Conservation (phyloP, 2,113 vertebrate genomes). For the Erythrocebus patas region DNA sequence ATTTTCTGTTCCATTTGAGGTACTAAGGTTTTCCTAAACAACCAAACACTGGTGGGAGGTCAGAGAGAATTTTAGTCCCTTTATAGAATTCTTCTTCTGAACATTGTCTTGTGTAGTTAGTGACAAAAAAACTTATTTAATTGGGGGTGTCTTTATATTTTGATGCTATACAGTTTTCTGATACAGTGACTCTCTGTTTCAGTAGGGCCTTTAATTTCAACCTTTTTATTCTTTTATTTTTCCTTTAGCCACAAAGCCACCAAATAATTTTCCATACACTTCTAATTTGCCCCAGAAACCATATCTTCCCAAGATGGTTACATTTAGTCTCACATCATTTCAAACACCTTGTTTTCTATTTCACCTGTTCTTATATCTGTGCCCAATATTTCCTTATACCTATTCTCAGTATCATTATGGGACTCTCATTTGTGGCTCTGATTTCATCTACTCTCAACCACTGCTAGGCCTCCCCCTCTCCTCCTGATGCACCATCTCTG, state of each 20-base stretch:
- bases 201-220: background rate
- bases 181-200: background rate
- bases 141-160: background rate
- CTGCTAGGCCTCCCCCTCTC: background rate
- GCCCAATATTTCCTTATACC: background rate
- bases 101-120: background rate
- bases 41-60: background rate
- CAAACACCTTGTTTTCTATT: background rate
- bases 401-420: background rate
- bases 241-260: background rate
- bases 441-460: background rate
- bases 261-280: background rate
- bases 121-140: background rate
- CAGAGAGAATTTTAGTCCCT: background rate
- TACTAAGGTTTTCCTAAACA: background rate
- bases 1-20: background rate
- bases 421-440: background rate
- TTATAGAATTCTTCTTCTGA: background rate
- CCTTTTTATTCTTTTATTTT: background rate
- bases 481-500: background rate
- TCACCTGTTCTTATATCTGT: background rate
- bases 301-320: background rate
- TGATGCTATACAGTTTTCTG: background rate
- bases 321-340: background rate
- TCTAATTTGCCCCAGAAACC: background rate